Evolutionary conservation across 2,797 vertebrate species (phyloP).

Genomic region (Craterocephalus amniculus): DNA sequence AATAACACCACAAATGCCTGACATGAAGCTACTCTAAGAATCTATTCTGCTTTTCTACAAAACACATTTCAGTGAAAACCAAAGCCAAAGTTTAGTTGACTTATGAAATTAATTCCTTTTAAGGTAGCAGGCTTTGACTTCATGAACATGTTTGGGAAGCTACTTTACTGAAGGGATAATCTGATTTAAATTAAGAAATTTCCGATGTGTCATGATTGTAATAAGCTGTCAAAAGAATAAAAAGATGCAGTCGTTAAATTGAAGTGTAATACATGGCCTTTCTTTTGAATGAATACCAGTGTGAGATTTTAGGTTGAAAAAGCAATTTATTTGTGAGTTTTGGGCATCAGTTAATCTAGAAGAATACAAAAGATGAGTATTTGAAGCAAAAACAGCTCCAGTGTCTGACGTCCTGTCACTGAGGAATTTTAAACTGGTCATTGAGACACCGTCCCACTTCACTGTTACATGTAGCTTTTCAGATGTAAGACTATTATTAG

Average conservation of each 20-base stretch:
- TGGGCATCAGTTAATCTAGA: background rate
- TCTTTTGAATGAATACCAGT: background rate
- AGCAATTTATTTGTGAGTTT: slow-evolving; percentile 2
- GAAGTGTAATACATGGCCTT: background rate
- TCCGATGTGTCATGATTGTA: slow-evolving; percentile 47
- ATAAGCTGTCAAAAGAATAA: slow-evolving; percentile 30
- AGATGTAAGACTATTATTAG: background rate
- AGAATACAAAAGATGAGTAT: background rate
- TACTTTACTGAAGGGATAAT: slow-evolving; percentile 3
- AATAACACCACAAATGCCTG: slow-evolving; percentile 11
- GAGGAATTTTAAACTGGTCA: background rate
- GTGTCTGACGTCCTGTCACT: background rate
- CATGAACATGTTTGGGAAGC: slow-evolving; percentile 37
- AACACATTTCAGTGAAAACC: slow-evolving; percentile 27
- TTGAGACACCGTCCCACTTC: background rate
- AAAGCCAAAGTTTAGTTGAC: slow-evolving; percentile 68
- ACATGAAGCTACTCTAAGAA: slow-evolving; percentile 15
- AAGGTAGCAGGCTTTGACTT: slow-evolving; percentile 52
- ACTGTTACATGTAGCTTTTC: background rate
- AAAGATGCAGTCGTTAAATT: slow-evolving; percentile 41
- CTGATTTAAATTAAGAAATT: background rate
- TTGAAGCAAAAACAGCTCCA: background rate
- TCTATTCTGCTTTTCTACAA: slow-evolving; percentile 33
- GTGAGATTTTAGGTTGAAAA: background rate
- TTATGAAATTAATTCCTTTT: slow-evolving; percentile 30